phyloP scores from a whole-genome alignment of 92 coral and sea anemone species.

The Micromussa lordhowensis region DNA sequence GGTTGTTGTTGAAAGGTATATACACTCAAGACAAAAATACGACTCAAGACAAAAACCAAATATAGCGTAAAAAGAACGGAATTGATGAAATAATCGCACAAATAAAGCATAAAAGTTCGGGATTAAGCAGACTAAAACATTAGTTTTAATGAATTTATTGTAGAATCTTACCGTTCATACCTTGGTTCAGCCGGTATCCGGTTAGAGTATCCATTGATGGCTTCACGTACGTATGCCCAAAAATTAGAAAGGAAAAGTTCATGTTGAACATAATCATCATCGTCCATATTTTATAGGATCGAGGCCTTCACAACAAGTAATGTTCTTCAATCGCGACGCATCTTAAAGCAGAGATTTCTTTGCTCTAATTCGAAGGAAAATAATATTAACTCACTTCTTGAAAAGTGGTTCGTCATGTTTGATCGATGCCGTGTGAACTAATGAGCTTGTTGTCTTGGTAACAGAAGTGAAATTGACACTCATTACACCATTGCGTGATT shows the following conservation, averaged over 20 bases:
- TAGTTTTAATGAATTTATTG: neutral
- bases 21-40: neutral
- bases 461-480: neutral
- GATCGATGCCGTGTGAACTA: neutral
- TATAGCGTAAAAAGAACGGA: neutral
- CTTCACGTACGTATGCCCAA: neutral
- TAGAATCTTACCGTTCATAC: neutral
- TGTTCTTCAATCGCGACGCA: neutral
- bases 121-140: neutral
- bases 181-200: constrained; percentile 1
- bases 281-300: neutral
- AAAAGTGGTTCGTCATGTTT: constrained; percentile 6
- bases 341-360: neutral
- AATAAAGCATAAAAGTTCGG: neutral
- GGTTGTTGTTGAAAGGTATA: neutral
- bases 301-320: neutral
- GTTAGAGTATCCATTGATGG: neutral
- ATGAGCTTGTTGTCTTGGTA: constrained; percentile 1
- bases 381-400: no score
- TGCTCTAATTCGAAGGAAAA: neutral
- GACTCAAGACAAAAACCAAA: neutral
- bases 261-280: neutral
- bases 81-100: neutral
- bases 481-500: no score
- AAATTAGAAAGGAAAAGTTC: neutral